These are phyloP conservation scores for Denticeps clupeoides DNA, from an alignment of 2,797 vertebrate genomes.

Conservation along the genomic window DNA sequence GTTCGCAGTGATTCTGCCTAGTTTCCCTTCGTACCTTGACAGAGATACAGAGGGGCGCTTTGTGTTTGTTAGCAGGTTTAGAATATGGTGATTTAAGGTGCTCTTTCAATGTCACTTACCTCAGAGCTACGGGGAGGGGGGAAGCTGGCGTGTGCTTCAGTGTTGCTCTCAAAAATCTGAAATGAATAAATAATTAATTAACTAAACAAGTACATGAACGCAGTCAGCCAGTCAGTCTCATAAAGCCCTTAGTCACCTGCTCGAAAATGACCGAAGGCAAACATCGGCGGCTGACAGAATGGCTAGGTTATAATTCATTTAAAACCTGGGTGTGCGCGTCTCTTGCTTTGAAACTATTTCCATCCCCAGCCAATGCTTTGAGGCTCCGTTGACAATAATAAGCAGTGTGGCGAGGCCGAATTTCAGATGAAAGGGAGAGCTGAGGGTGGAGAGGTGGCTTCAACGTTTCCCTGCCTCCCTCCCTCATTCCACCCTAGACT, in stretches of 20 bases:
- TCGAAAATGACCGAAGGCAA: slow-evolving; percentile 14
- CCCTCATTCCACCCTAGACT: background rate
- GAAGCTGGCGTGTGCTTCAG: slow-evolving; percentile 51
- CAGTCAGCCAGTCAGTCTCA: too few species aligned
- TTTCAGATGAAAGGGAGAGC: slow-evolving; percentile 30
- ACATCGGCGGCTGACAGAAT: too few species aligned
- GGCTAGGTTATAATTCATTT: too few species aligned
- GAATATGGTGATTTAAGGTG: too few species aligned
- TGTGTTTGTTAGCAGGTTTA: too few species aligned
- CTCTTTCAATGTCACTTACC: slow-evolving; percentile 55
- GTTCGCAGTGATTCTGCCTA: too few species aligned
- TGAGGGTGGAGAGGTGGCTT: slow-evolving; percentile 22
- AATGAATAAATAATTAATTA: slow-evolving; percentile 19
- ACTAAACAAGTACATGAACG: too few species aligned
- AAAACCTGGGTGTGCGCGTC: slow-evolving; percentile 33
- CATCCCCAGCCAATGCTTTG: slow-evolving; percentile 33
- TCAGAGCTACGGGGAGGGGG: slow-evolving; percentile 61
- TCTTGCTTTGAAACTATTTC: slow-evolving; percentile 40
- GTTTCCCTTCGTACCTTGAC: too few species aligned
- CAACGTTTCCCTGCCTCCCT: slow-evolving; percentile 4
- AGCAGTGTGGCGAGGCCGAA: slow-evolving; percentile 12
- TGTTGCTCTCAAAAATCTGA: slow-evolving; percentile 76
- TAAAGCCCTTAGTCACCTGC: slow-evolving; percentile 17
- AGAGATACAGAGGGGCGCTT: too few species aligned
- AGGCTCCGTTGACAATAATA: slow-evolving; percentile 37